Percentiles rank a stretch among this genome's conserved stretches.
These are phyloP conservation scores for Rapana venosa DNA, from an alignment of 2,888 invertebrate species.

Conservation along the genomic window DNA sequence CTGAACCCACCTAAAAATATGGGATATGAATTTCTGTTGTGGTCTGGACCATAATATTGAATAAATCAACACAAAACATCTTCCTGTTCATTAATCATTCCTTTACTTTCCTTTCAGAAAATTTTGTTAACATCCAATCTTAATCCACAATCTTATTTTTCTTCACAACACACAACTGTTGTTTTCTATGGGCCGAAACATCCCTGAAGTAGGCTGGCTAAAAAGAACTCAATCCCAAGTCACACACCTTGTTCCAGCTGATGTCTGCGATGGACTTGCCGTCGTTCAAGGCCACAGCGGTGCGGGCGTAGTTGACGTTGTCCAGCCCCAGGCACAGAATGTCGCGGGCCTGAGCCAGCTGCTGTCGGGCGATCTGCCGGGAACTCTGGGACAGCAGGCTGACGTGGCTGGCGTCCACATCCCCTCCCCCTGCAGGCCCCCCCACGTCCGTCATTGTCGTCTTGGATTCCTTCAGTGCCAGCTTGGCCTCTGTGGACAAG, in stretches of 20 bases:
- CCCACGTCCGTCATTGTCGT: conserved; percentile 58
- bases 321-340: conserved; percentile 74
- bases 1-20: too few species aligned
- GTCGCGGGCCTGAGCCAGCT: conserved; percentile 63
- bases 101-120: too few species aligned
- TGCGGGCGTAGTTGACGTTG: conserved; percentile 73
- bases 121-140: too few species aligned
- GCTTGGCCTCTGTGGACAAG: conserved; percentile 54
- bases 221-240: not conserved
- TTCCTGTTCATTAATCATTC: too few species aligned
- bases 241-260: conserved; percentile 74
- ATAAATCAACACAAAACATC: too few species aligned
- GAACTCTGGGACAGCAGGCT: conserved; percentile 60
- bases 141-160: too few species aligned
- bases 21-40: too few species aligned
- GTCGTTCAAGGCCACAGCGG: conserved; percentile 71
- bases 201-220: not conserved
- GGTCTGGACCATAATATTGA: too few species aligned
- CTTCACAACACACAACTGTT: too few species aligned
- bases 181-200: too few species aligned
- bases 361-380: conserved; percentile 51
- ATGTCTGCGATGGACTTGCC: conserved; percentile 75
- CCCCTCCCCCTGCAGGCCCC: conserved; percentile 42
- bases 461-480: conserved; percentile 62
- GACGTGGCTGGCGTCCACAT: conserved; percentile 25